Base-by-base conservation (phyloP, 2,113 vertebrate genomes). In the Centropristis striata region DNA sequence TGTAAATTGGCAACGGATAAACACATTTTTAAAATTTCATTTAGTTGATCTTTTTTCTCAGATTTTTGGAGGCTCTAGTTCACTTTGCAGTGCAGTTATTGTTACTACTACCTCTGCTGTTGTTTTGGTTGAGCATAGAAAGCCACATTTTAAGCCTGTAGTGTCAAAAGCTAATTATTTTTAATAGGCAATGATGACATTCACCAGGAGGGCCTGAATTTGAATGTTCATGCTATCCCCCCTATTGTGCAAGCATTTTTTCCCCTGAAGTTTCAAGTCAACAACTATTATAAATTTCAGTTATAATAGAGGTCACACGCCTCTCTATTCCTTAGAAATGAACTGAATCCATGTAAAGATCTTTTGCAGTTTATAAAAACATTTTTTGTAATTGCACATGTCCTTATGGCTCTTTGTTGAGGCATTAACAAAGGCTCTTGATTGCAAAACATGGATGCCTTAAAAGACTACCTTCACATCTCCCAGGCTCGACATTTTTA, bases 381-480 rank as follows among this genome's bases (percentile, higher is more conserved):
- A 6, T 16, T 27, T 57, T 10, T 58, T 64, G 18, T 66, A 72
- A 72, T 46, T 73, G n/a, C 41, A 27, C 21, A 1, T 37, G 16
- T 78, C 32, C 5, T 25, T 55, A n/a, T 37, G 8, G 27, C 39
- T 49, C 20, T 76, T 84, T 73, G 50, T 64, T 61, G 65, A 64
- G 13, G 28, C 65, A 41, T 4, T 12, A 65, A 47, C 32, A 80
- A 75, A 78, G 66, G 28, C 61, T 61, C 37, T 37, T 47, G 18
- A 39, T 66, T 77, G 49, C 39, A 54, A 69, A 41, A 54, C 69
- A 70, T 44, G 55, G 63, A 58, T 53, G 47, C 75, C 71, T 80
- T 76, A 14, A 84, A 75, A 84, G 71, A 65, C 83, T 65, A 59
- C 25, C 32, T 63, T 63, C 59, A 13, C 50, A 42, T 55, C 72